These are phyloP conservation scores for Graphium colonna DNA, from an alignment of 2,888 invertebrate genomes.

Conservation along the genomic window DNA sequence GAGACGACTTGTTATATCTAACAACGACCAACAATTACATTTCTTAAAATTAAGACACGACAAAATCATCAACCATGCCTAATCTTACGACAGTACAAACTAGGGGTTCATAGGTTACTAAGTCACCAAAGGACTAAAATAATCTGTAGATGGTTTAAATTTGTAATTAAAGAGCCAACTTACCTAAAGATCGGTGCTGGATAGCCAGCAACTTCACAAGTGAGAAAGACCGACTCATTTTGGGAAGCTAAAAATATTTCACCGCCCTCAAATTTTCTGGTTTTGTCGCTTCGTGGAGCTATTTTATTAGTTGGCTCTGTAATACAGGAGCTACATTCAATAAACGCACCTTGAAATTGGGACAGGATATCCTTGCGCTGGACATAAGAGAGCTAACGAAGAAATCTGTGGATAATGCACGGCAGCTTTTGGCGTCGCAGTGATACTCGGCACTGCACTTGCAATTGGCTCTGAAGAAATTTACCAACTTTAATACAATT, in stretches of 20 bases:
- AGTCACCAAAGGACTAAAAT: not conserved
- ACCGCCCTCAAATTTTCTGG: conserved; percentile 58
- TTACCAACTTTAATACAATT: conserved; percentile 20
- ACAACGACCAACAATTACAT: not conserved
- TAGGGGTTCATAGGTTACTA: not conserved
- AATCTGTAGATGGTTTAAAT: not conserved
- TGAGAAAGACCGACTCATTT: conserved; percentile 60
- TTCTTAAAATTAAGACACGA: not conserved
- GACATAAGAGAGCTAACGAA: conserved; percentile 70
- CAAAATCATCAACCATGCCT: too few relatives aligned
- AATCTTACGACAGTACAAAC: too few relatives aligned
- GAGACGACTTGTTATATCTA: conserved; percentile 28
- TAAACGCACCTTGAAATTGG: conserved; percentile 83
- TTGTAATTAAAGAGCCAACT: conserved; percentile 28
- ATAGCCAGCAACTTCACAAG: conserved; percentile 77
- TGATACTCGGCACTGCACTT: conserved; percentile 72
- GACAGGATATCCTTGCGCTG: conserved; percentile 80
- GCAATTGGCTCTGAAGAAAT: conserved; percentile 67
- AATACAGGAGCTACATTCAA: conserved; percentile 51
- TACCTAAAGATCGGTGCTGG: conserved; percentile 77
- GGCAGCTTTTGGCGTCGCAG: conserved; percentile 71
- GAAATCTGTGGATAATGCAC: conserved; percentile 54
- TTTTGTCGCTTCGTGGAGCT: conserved; percentile 77
- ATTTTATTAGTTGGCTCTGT: conserved; percentile 86
- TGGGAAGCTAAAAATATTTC: conserved; percentile 64